Percentiles rank a stretch among this genome's conserved stretches.
Evolutionary conservation across 2,113 vertebrate species (phyloP).

Genomic region (Python bivittatus): DNA sequence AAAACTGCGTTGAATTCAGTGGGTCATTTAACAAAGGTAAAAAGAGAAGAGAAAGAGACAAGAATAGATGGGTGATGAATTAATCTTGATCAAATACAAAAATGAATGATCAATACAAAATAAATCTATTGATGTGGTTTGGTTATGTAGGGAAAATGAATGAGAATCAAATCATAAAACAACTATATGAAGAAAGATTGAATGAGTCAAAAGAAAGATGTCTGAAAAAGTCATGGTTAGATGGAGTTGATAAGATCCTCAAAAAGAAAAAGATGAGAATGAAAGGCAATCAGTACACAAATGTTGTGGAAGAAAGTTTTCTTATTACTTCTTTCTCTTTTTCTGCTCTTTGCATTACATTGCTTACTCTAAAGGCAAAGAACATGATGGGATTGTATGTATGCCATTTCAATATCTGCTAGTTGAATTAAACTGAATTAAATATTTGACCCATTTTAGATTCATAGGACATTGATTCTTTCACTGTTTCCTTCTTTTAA

Average conservation of each 20-base stretch:
- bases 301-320: not conserved
- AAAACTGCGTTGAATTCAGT: not conserved
- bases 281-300: not conserved
- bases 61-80: not conserved
- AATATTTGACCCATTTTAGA: not conserved
- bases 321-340: not conserved
- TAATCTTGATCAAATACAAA: not conserved
- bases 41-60: not conserved
- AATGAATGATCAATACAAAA: not conserved
- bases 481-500: not conserved
- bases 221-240: not conserved
- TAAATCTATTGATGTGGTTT: not conserved
- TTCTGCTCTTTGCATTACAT: not conserved
- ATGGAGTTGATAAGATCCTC: not conserved
- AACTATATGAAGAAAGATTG: not conserved
- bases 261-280: not conserved
- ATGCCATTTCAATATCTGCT: not conserved
- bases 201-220: not conserved
- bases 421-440: not conserved
- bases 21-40: not conserved
- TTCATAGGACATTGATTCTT: not conserved
- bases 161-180: not conserved
- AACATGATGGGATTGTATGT: not conserved
- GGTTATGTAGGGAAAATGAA: not conserved
- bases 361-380: not conserved